Conservation (phyloP, 2,888 invertebrate genomes). For the Laspeyria flexula region DNA sequence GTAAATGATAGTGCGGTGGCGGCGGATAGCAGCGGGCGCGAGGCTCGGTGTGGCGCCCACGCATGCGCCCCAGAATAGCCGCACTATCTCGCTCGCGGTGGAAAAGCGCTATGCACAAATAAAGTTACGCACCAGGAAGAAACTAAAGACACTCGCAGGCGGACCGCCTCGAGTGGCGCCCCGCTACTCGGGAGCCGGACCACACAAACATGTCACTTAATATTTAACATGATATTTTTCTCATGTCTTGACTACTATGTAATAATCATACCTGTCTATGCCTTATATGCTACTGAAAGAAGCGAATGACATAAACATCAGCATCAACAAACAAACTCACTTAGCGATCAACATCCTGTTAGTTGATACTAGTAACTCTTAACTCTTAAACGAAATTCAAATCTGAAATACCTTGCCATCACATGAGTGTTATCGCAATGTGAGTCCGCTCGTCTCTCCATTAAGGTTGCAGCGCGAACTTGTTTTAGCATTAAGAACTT, state of each 20-base stretch:
- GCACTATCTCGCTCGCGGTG: conserved; percentile 72
- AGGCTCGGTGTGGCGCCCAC: conserved; percentile 57
- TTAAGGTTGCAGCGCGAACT: conserved; percentile 77
- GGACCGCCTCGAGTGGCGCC: conserved; percentile 48
- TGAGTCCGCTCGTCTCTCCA: conserved; percentile 66
- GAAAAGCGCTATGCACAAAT: conserved; percentile 83
- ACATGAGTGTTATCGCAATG: conserved; percentile 45
- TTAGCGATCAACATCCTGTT: conserved; percentile 7
- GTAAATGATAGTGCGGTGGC: conserved; percentile 31
- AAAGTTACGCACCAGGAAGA: conserved; percentile 73
- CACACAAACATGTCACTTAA: conserved; percentile 24
- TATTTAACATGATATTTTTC: conserved; percentile 36
- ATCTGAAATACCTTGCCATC: conserved; percentile 52
- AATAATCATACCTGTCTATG: conserved; percentile 4
- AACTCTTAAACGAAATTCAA: conserved; percentile 56
- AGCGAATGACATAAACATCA: conserved; percentile 59
- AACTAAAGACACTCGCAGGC: conserved; percentile 67
- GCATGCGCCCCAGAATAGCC: conserved; percentile 78
- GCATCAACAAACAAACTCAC: conserved; percentile 53
- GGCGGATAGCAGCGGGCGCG: conserved; percentile 48
- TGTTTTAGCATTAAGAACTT: conserved; percentile 69
- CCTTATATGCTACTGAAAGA: conserved; percentile 22
- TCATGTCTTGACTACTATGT: conserved; percentile 2
- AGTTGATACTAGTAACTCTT: too few species aligned
- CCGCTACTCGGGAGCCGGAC: conserved; percentile 41